A percentile compares a stretch with the other conserved stretches of the same genome.
phyloP scores from a whole-genome alignment of 2,113 vertebrate species.

The Ploceus nigricollis region DNA sequence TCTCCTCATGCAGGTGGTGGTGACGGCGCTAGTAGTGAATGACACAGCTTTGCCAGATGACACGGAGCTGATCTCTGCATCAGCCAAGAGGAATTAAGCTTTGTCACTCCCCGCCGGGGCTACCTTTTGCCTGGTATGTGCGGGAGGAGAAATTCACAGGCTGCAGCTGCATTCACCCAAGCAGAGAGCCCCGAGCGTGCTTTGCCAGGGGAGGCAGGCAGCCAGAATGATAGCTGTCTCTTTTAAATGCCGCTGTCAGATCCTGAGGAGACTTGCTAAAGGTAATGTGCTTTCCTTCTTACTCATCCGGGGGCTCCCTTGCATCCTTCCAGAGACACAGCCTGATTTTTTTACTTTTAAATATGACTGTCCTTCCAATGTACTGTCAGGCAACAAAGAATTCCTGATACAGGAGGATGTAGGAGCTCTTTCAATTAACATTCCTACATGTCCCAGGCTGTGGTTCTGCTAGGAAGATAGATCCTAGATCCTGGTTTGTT shows the following conservation, averaged over 20 bases:
- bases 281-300: conserved; percentile 81
- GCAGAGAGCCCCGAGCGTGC: conserved; percentile 72
- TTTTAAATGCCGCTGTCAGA: conserved; percentile 98
- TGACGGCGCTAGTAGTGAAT: conserved; percentile 54
- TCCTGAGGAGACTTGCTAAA: conserved; percentile 94
- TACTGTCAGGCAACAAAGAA: conserved; percentile 74
- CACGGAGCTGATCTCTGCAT: conserved; percentile 77
- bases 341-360: conserved; percentile 57
- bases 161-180: conserved; percentile 72
- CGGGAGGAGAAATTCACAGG: conserved; percentile 78
- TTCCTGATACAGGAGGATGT: conserved; percentile 33
- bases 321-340: conserved; percentile 37
- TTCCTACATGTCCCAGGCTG: neutral
- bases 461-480: neutral
- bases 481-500: neutral
- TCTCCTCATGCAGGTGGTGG: conserved; percentile 53
- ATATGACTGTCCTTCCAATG: conserved; percentile 49
- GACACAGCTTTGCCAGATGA: conserved; percentile 74
- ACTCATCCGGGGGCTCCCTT: neutral
- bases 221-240: conserved; percentile 98
- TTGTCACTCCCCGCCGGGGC: conserved; percentile 79
- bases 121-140: conserved; percentile 76
- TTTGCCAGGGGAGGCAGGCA: conserved; percentile 69
- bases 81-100: conserved; percentile 80
- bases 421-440: neutral